phyloP scores from a whole-genome alignment of 1,140 invertebrate species.

The Saccostrea glomerata region DNA sequence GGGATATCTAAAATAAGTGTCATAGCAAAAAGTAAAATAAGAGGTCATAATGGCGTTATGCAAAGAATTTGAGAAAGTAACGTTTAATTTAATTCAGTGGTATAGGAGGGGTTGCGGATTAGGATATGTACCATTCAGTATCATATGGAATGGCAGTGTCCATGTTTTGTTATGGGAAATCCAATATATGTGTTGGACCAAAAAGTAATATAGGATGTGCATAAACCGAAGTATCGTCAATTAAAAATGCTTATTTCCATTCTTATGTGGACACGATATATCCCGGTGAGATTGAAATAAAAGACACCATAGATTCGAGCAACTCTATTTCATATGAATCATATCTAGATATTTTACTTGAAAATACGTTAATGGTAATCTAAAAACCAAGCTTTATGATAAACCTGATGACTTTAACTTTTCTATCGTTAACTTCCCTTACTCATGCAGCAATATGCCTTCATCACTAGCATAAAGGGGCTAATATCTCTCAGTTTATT shows the following conservation, averaged over 20 bases:
- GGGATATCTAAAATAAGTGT: no score
- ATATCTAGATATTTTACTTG: neutral
- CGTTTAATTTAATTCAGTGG: no score
- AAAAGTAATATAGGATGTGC: no score
- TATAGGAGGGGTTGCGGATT: no score
- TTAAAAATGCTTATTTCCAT: neutral
- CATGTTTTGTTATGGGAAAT: no score
- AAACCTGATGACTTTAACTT: neutral
- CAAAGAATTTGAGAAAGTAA: no score
- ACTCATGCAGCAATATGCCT: neutral
- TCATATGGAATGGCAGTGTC: no score
- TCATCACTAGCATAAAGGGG: neutral
- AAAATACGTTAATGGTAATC: neutral
- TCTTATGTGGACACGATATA: neutral
- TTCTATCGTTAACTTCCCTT: neutral
- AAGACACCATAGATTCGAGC: neutral
- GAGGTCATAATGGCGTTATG: no score
- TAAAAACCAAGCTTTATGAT: neutral
- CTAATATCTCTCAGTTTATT: neutral
- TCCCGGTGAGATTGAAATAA: neutral
- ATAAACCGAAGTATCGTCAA: neutral
- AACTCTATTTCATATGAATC: neutral
- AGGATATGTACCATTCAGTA: no score
- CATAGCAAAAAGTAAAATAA: no score
- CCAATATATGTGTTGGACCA: no score